Conservation (phyloP, 2,888 invertebrate species). For the Melipona bicolor region DNA sequence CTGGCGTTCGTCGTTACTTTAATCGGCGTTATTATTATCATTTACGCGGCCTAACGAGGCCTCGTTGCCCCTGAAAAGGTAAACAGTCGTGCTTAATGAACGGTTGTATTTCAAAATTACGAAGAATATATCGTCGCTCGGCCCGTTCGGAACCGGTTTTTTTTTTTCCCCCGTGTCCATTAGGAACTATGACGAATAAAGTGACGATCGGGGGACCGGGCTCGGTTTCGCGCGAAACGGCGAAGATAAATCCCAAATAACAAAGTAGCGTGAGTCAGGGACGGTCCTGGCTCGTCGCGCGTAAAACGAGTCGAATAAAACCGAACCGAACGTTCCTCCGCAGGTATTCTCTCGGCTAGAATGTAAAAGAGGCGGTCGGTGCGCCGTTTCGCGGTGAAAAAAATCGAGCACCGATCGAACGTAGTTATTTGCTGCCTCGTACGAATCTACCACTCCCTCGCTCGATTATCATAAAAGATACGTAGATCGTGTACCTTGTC, state of each 20-base stretch:
- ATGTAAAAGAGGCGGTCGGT: background rate
- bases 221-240: constrained; percentile 21
- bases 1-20: constrained; percentile 36
- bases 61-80: constrained; percentile 11
- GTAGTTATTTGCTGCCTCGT: constrained; percentile 14
- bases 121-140: background rate
- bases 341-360: background rate
- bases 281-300: background rate
- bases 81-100: constrained; percentile 32
- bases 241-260: constrained; percentile 13
- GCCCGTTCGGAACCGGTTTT: constrained; percentile 39
- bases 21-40: constrained; percentile 55
- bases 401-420: constrained; percentile 17
- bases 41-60: constrained; percentile 39
- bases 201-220: background rate
- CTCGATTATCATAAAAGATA: constrained; percentile 41
- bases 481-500: constrained; percentile 9
- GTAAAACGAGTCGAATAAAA: constrained; percentile 22
- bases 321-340: background rate
- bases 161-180: constrained; percentile 13
- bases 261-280: constrained; percentile 33
- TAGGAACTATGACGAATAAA: constrained; percentile 51
- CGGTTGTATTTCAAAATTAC: constrained; percentile 31
- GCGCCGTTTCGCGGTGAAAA: background rate
- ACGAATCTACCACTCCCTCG: constrained; percentile 21